Evolutionary conservation across 2,797 vertebrate genomes (phyloP).

Genomic region (Periparus ater): DNA sequence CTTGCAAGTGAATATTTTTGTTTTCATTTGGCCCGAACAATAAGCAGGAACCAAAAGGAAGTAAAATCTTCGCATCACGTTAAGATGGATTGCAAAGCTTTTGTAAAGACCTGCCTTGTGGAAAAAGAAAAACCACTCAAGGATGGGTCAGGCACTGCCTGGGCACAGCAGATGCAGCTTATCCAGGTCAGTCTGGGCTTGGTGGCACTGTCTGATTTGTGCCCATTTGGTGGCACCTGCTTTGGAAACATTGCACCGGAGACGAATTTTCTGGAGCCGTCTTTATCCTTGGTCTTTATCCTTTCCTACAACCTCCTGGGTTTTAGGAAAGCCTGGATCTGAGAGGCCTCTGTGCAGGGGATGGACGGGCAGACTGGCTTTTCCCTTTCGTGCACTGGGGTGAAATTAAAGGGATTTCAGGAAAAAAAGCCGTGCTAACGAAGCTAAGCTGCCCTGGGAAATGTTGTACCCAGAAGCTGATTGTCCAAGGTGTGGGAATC

Average conservation of each 20-base stretch:
- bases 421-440: background rate
- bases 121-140: background rate
- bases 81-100: background rate
- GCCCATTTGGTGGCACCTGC: background rate
- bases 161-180: background rate
- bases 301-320: background rate
- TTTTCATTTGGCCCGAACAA: background rate
- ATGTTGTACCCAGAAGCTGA: background rate
- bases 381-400: background rate
- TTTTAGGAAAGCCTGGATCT: background rate
- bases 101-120: background rate
- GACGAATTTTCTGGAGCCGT: background rate
- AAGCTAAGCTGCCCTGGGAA: constrained; percentile 2
- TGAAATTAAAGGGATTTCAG: background rate
- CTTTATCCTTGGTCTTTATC: background rate
- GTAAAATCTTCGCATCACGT: background rate
- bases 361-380: background rate
- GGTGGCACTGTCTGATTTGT: background rate
- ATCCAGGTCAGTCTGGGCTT: background rate
- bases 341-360: background rate
- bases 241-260: background rate
- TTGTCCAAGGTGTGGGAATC: background rate
- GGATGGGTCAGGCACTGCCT: background rate
- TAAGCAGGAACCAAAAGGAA: background rate
- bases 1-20: background rate